Percentiles rank a stretch among this genome's conserved stretches.
Conservation (phyloP, 2,797 vertebrate genomes). For the Peromyscus melanophrys region DNA sequence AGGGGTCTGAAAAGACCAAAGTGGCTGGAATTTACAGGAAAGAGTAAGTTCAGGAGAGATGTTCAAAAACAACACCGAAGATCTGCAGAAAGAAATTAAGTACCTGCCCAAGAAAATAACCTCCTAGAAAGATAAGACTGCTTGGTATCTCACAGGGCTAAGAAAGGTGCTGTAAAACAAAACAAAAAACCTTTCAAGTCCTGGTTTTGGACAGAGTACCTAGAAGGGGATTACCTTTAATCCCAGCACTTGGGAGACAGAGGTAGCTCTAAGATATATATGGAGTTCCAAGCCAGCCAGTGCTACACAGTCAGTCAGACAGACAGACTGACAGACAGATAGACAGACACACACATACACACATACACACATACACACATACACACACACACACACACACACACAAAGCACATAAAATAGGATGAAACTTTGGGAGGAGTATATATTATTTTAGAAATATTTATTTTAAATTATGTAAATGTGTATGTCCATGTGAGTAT, state of each 20-base stretch:
- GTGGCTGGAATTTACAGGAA: neutral
- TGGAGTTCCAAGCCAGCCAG: neutral
- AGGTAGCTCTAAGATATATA: neutral
- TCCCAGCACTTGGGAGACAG: neutral
- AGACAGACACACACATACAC: neutral
- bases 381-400: neutral
- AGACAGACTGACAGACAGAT: neutral
- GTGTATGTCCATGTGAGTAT: neutral
- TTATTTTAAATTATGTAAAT: neutral
- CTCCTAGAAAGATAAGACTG: neutral
- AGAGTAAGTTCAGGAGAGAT: slow-evolving; percentile 22
- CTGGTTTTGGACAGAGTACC: neutral
- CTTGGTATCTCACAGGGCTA: neutral
- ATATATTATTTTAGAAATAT: neutral
- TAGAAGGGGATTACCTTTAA: neutral
- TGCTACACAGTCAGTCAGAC: neutral
- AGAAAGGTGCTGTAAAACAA: neutral
- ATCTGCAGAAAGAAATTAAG: neutral
- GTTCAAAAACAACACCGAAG: neutral
- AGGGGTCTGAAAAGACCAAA: neutral
- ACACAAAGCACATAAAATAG: neutral
- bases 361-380: no score
- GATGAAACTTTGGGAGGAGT: neutral
- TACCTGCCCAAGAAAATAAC: neutral
- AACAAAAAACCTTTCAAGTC: neutral